Base-by-base conservation (phyloP, 2,797 vertebrate species). In the Pyrocephalus nanus region DNA sequence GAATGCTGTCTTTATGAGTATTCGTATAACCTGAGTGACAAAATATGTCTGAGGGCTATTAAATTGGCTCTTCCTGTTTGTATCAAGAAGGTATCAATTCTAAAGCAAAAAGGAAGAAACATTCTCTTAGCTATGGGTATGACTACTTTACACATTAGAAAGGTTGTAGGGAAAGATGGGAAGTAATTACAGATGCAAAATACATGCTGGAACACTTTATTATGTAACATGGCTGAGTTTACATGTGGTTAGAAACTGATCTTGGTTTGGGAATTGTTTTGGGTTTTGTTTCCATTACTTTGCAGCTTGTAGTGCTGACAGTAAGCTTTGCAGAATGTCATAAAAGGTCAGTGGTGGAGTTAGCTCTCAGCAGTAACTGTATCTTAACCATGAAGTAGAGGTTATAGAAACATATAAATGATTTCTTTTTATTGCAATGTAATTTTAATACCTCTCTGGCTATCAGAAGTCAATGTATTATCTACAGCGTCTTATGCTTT, bases 211-310 rank as follows among this genome's bases (percentile, higher is more conserved):
- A 64, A 54, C 72, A 90, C 22, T 95, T 86, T 69, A 65, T 88
- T 88, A 32, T 2, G 2, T 69, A 92, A 84, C 62, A 62, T 9
- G 6, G 51, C 43, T 93, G 91, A 91, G n/a, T 47, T 90, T 93
- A 92, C n/a, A 67, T 51, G 55, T 81, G 67, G 58, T 88, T 91
- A 89, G 80, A 95, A 96, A 96, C 40, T 0, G 20, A 81, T 94
- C 77, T 69, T 2, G 5, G 71, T 88, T 89, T 88, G 91, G 92
- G 92, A 95, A 85, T 86, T 91, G 80, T 73, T 95, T 88, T 54
- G 83, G 91, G 77, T 91, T 95, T 94, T 96, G 77, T 92, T 96
- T 94, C 88, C 65, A 69, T 88, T 81, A 80, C 81, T 73, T 76
- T 72, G 67, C 10, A 34, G 75, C 90, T 76, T 86, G 40, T 64